These are phyloP conservation scores for Trichosurus vulpecula DNA, from an alignment of 2,797 vertebrate genomes.

Conservation along the genomic window DNA sequence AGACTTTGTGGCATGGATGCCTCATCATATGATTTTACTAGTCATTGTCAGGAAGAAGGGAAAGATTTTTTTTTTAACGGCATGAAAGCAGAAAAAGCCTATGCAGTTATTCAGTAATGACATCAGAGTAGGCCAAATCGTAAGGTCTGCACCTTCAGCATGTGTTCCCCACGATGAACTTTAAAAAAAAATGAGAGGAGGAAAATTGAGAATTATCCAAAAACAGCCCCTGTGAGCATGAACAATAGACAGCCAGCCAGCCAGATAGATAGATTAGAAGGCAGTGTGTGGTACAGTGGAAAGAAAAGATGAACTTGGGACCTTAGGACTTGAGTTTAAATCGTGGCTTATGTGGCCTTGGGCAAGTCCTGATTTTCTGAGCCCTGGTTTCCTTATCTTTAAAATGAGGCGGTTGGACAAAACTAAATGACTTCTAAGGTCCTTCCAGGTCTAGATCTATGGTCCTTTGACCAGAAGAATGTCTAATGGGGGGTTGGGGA, in stretches of 20 bases:
- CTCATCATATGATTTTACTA: conserved; percentile 53
- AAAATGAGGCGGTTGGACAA: neutral
- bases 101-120: conserved; percentile 62
- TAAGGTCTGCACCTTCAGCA: conserved; percentile 13
- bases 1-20: neutral
- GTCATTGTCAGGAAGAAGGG: conserved; percentile 51
- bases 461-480: neutral
- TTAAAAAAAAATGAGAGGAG: neutral
- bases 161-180: conserved; percentile 33
- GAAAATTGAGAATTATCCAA: neutral
- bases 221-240: neutral
- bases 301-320: neutral
- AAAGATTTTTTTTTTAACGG: conserved; percentile 54
- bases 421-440: neutral
- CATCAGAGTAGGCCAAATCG: conserved; percentile 49
- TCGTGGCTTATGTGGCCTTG: neutral
- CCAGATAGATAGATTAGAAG: neutral
- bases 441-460: neutral
- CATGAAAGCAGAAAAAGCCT: conserved; percentile 61
- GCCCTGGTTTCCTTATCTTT: neutral
- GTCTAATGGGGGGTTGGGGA: neutral
- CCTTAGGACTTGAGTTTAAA: neutral
- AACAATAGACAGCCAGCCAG: too few species aligned
- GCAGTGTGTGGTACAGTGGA: neutral
- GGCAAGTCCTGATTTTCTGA: neutral